Base-by-base conservation (phyloP, 2,888 invertebrate species). In the Cataglyphis albicans region DNA sequence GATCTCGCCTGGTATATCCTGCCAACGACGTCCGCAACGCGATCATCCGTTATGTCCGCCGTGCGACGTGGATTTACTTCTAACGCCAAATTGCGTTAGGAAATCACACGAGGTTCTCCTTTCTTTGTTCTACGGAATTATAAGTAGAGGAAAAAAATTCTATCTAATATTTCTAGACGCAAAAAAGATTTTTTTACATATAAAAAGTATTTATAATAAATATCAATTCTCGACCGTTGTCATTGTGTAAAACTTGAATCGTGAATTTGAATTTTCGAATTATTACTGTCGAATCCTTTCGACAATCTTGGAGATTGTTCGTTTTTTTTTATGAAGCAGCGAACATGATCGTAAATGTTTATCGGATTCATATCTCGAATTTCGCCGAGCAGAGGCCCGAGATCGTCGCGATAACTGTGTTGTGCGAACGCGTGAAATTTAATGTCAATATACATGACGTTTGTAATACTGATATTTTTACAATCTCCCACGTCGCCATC, bases 11-110 rank as follows among this genome's bases (percentile, higher is more conserved):
- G 59, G 32, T 44, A 59, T 78, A 55, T 70, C 44, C 59, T 68
- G 70, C 78, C 78, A 59, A 70, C 70, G 68, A 78, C 44, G 57
- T 70, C 59, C 70, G 70, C 78, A 78, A 59, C 41, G 52, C n/a
- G 70, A 78, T 70, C n/a, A 44, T 78, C 78, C 18, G 57, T n/a
- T 75, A 67, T 38, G 67, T 68, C 32, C 76, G 41, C 76, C 41
- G 29, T 52, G 41, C n/a, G 41, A 25, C 32, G 18, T n/a, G 15
- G 41, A 59, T 70, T 59, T 35, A 7, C 4, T 59, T 44, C 57
- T 7, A 21, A 25, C 29, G 41, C 41, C 55, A 76, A 78, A 59
- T 70, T 59, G n/a, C 52, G 38, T 67, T 52, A 38, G n/a, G 38
- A 15, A 76, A 12, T 25, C 55, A 25, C 4, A n/a, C 6, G n/a